Evolutionary conservation across 2,113 vertebrate genomes (phyloP).

Genomic region (Bubo scandiacus): DNA sequence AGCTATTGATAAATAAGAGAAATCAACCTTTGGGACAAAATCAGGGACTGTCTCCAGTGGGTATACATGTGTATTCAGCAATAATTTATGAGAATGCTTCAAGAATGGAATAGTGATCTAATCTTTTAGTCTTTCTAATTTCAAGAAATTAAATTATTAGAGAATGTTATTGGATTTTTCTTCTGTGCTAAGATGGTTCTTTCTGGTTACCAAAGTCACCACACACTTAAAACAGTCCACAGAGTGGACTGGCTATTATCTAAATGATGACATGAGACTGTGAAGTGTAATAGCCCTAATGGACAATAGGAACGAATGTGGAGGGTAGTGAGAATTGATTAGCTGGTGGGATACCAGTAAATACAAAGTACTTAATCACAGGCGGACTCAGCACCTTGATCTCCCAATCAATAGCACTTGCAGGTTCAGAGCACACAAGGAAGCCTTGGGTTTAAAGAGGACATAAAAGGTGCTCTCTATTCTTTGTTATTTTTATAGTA

Average conservation of each 20-base stretch:
- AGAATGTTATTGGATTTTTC: not conserved
- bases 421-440: not conserved
- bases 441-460: not conserved
- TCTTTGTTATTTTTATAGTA: not conserved
- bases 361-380: conserved; percentile 41
- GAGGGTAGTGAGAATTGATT: conserved; percentile 10
- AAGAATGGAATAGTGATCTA: not conserved
- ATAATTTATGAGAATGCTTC: not conserved
- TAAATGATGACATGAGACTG: not conserved
- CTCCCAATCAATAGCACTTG: conserved; percentile 27
- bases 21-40: not conserved
- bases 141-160: not conserved
- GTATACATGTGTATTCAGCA: not conserved
- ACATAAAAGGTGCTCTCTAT: not conserved
- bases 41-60: not conserved
- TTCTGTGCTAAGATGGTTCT: not conserved
- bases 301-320: not conserved
- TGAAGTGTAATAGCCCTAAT: not conserved
- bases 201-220: not conserved
- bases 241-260: not conserved
- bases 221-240: not conserved
- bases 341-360: conserved; percentile 21
- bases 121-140: not conserved
- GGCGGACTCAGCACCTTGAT: not conserved
- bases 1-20: not conserved